These are phyloP conservation scores for Scolopax bukidnonensis DNA, from an alignment of 2,797 vertebrate genomes.

Conservation along the genomic window DNA sequence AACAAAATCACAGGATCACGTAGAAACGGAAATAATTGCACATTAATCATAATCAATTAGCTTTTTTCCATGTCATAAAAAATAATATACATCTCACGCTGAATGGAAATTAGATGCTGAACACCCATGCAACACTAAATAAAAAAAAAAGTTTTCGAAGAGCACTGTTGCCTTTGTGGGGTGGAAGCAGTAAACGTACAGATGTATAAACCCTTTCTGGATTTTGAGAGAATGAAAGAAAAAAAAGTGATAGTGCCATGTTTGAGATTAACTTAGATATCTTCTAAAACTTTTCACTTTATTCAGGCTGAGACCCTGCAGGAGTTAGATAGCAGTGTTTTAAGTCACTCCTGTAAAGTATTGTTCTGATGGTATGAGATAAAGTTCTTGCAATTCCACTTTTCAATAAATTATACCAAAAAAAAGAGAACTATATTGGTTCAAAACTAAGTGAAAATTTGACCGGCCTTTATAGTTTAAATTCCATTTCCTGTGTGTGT, in stretches of 20 bases:
- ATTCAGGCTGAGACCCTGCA: not conserved
- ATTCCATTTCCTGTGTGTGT: not conserved
- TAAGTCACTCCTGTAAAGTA: not conserved
- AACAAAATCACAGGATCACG: not conserved
- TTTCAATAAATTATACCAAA: not conserved
- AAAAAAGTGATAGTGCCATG: not conserved
- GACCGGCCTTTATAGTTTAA: not conserved
- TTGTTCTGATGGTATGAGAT: not conserved
- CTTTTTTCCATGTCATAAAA: not conserved
- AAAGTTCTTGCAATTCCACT: not conserved
- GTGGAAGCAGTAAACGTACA: not conserved
- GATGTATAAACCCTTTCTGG: not conserved
- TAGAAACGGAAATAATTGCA: not conserved
- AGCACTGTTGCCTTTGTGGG: not conserved
- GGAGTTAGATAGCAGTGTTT: not conserved
- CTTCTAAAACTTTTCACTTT: not conserved
- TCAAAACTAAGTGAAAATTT: not conserved
- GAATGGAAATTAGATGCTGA: conserved; percentile 5
- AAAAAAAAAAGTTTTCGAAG: not conserved
- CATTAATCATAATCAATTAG: not conserved
- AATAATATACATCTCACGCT: not conserved
- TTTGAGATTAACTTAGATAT: not conserved
- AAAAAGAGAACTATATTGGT: not conserved
- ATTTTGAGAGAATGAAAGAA: not conserved
- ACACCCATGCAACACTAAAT: not conserved